These are phyloP conservation scores for Leptopilina drosophilae DNA, from an alignment of 2,888 invertebrate genomes.

Conservation along the genomic window DNA sequence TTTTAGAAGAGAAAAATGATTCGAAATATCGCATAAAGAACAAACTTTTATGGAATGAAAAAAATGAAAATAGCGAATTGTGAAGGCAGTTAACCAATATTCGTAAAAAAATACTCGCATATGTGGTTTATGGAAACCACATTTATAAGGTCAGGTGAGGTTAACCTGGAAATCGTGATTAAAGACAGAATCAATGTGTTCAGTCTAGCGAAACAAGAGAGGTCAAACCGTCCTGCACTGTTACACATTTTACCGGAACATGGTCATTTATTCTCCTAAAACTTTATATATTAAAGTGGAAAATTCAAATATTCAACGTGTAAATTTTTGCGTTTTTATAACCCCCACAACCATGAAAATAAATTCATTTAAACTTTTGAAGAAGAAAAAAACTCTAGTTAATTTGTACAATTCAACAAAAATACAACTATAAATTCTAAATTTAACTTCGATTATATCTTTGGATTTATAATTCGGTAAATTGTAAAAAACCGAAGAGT, in stretches of 20 bases:
- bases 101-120: not conserved
- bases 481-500: too few relatives aligned
- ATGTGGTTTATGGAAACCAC: slow-evolving; percentile 3
- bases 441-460: too few relatives aligned
- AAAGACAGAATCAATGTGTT: slow-evolving; percentile 46
- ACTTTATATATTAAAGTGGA: not conserved
- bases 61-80: not conserved
- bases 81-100: too few relatives aligned
- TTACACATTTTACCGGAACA: slow-evolving; percentile 52
- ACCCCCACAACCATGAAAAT: too few relatives aligned
- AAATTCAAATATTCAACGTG: slow-evolving; percentile 2
- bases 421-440: too few relatives aligned
- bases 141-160: slow-evolving; percentile 29
- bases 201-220: slow-evolving; percentile 49
- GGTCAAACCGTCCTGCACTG: slow-evolving; percentile 53
- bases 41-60: not conserved
- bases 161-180: slow-evolving; percentile 19
- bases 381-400: too few relatives aligned
- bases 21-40: too few relatives aligned
- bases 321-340: too few relatives aligned
- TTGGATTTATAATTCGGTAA: too few relatives aligned
- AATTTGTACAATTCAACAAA: too few relatives aligned
- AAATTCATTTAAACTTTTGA: too few relatives aligned
- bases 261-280: slow-evolving; percentile 49
- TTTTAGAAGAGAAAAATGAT: too few relatives aligned